Base-by-base conservation (phyloP, 2,888 invertebrate genomes). In the Lamproptera curius region DNA sequence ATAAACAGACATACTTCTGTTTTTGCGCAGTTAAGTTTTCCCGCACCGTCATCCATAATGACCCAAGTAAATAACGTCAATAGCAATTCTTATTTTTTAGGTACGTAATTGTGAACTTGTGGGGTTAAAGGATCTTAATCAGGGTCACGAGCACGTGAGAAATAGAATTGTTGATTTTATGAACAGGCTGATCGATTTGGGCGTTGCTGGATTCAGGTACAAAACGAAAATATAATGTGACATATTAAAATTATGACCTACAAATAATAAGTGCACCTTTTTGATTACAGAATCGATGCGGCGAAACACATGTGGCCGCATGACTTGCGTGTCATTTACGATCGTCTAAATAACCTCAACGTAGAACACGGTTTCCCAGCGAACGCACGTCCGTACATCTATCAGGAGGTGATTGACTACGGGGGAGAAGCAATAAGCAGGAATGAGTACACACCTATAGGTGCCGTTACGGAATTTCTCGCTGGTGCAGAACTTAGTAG, bases 291-390 rank as follows among this genome's bases (percentile, higher is more conserved):
- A 56, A 89, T 94, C 26, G 94, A 94, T 66, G 94, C 94, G 28
- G 93, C 93, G 0, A 94, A 93, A 62, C 94, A 94, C 71, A 94
- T 94, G 93, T 92, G 91, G 89, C 94, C 97, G 0, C 70, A 75
- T 36, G 95, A 97, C 67, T 76, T 97, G 10, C 61, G 84, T 52
- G 67, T 78, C 1, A 94, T 96, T 49, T 92, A 91, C 63, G 77
- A 83, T 1, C 80, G 90, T 33, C 66, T 92, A 0, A 83, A 91
- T n/a, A 76, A 92, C 65, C 70, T 94, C 3, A 92, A 90, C 61
- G 89, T 88, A 0, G 64, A 71, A 0, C 90, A 91, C 48, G 92
- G 92, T 0, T 95, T 95, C 62, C 78, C 89, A 0, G 47, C 75
- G 0, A 89, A 90, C 41, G 73, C 91, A 0, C 88, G 91, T 6